Conservation (phyloP, 2,113 vertebrate genomes). For the Atherinomorus stipes region DNA sequence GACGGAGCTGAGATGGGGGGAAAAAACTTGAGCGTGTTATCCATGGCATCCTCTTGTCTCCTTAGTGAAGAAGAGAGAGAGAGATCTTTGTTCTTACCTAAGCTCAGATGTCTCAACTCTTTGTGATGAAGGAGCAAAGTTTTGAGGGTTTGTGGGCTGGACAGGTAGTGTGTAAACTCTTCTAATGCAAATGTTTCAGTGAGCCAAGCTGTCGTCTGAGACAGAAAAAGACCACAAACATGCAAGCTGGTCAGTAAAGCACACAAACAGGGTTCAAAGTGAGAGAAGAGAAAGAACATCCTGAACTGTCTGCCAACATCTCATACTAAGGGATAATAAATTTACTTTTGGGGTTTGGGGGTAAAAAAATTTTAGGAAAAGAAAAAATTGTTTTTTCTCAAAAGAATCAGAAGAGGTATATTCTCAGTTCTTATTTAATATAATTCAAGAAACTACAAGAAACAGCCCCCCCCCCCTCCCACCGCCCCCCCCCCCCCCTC, state of each 20-base stretch:
- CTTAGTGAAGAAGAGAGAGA: background rate
- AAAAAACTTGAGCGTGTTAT: background rate
- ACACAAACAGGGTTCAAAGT: background rate
- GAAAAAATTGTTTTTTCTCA: too few relatives aligned
- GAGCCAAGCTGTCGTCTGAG: constrained; percentile 66
- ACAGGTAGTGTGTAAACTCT: constrained; percentile 44
- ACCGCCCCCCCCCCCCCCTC: too few relatives aligned
- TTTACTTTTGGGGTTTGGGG: too few relatives aligned
- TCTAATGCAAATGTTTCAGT: constrained; percentile 41
- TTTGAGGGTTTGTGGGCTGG: constrained; percentile 52
- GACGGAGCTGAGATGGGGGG: constrained; percentile 32
- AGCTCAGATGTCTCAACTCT: constrained; percentile 37
- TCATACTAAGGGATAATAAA: too few relatives aligned
- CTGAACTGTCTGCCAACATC: too few relatives aligned
- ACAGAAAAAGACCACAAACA: constrained; percentile 5
- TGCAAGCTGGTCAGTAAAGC: background rate
- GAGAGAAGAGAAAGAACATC: too few relatives aligned
- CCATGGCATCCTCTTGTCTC: background rate
- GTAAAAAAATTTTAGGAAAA: too few relatives aligned
- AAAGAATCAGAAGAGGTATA: too few relatives aligned
- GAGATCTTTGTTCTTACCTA: constrained; percentile 36
- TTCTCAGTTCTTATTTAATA: too few relatives aligned
- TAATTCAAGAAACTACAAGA: too few relatives aligned
- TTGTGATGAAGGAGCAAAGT: constrained; percentile 67
- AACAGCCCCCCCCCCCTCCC: too few relatives aligned